phyloP scores from a whole-genome alignment of 2,888 invertebrate species.

The Athripsodes cinereus region DNA sequence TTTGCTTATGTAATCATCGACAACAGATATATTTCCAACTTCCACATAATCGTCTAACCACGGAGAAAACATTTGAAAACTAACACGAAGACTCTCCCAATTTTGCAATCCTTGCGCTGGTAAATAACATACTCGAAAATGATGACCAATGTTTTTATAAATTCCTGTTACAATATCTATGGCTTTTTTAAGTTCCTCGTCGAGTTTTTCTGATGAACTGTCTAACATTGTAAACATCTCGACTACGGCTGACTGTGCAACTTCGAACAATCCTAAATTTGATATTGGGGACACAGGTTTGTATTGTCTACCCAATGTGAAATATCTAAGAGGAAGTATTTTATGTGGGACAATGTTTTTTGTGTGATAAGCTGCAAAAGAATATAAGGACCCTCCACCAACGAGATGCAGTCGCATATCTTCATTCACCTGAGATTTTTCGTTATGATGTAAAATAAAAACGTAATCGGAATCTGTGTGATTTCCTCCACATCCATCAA shows the following conservation, averaged over 20 bases:
- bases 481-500: constrained; percentile 66
- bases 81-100: constrained; percentile 63
- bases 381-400: constrained; percentile 66
- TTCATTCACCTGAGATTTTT: constrained; percentile 47
- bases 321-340: constrained; percentile 62
- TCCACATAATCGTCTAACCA: constrained; percentile 58
- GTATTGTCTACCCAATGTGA: constrained; percentile 67
- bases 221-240: constrained; percentile 59
- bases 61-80: constrained; percentile 70
- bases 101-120: constrained; percentile 55
- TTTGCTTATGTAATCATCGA: constrained; percentile 70
- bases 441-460: constrained; percentile 55
- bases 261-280: constrained; percentile 54
- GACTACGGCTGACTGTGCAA: constrained; percentile 62
- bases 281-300: constrained; percentile 39
- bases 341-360: constrained; percentile 58
- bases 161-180: constrained; percentile 47
- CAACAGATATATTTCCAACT: constrained; percentile 67
- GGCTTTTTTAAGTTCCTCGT: constrained; percentile 51
- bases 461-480: constrained; percentile 49
- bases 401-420: constrained; percentile 64
- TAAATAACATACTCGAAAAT: constrained; percentile 58
- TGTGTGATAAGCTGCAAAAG: constrained; percentile 68
- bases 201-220: constrained; percentile 41
- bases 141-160: constrained; percentile 61